Percentiles rank a stretch among this genome's conserved stretches.
These are phyloP conservation scores for Ditylenchus dipsaci DNA, from an alignment of 1,140 invertebrate species.

Conservation along the genomic window DNA sequence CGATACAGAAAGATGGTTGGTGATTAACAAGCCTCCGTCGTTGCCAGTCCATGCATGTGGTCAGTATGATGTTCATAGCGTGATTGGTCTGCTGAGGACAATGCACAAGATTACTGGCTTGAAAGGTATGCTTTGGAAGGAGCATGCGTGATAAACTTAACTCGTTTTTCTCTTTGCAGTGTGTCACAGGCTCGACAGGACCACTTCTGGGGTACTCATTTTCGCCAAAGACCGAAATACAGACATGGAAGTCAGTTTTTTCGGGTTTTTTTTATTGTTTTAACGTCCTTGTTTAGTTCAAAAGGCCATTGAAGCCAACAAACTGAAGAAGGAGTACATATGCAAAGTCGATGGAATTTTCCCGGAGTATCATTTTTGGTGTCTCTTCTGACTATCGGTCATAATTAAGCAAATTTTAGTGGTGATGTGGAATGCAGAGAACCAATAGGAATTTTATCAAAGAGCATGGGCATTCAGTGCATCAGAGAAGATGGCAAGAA, in stretches of 20 bases:
- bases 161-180: slow-evolving; percentile 21
- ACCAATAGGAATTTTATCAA: slow-evolving; percentile 85
- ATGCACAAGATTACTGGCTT: slow-evolving; percentile 33
- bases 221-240: slow-evolving; percentile 73
- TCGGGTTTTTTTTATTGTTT: not conserved
- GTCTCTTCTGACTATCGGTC: not conserved
- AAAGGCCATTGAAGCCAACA: slow-evolving; percentile 66
- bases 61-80: slow-evolving; percentile 50
- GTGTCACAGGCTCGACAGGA: slow-evolving; percentile 67
- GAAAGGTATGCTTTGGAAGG: slow-evolving; percentile 26
- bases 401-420: slow-evolving; percentile 62
- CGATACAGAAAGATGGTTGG: slow-evolving; percentile 94
- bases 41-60: slow-evolving; percentile 79
- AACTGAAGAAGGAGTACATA: slow-evolving; percentile 83
- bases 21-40: slow-evolving; percentile 98
- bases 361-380: slow-evolving; percentile 73
- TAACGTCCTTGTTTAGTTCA: slow-evolving; percentile 64
- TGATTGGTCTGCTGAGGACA: slow-evolving; percentile 40
- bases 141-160: slow-evolving; percentile 3
- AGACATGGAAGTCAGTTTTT: slow-evolving; percentile 19
- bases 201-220: slow-evolving; percentile 87
- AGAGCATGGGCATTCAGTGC: slow-evolving; percentile 82
- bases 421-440: slow-evolving; percentile 77
- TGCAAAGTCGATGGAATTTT: slow-evolving; percentile 92
- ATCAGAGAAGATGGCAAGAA: slow-evolving; percentile 54